Base-by-base conservation (phyloP, 2,888 invertebrate genomes). In the Nomada flava region DNA sequence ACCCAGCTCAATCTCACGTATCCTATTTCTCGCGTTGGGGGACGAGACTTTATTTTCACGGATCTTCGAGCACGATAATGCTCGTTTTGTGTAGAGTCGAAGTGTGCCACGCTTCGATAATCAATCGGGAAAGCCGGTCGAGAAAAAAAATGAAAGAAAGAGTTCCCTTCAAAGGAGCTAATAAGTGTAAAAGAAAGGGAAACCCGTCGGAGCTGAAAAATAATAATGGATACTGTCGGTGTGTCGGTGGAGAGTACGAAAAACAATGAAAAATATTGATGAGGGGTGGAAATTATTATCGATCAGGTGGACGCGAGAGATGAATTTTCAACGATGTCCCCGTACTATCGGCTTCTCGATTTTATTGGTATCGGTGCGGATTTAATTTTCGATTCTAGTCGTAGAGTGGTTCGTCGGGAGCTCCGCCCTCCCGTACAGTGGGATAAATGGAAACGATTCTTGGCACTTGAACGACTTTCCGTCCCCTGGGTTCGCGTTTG, bases 1-100 rank as follows among this genome's bases (percentile, higher is more conserved):
- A 20, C 42, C 53, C 36, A 50, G 67, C 55, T 79, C 79, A 70
- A 82, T 82, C 70, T 83, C 81, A 50, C 70, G 57, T 52, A 59
- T 77, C 62, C 44, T 64, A 64, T 57, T 78, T 76, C 67, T n/a
- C 65, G 55, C 60, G 73, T 15, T 57, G 18, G 53, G 42, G 76
- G 64, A 77, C 57, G 75, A 71, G 75, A 81, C 68, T 68, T 84
- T 86, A 84, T 86, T 84, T 86, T 82, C 82, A 84, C 68, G 79
- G 79, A 69, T 82, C 70, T 53, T 47, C 73, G 74, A 76, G 44
- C 76, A 81, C 64, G 80, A 77, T 79, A 71, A 84, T 75, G 59
- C 75, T 52, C 26, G 65, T 62, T 71, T 52, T 13, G 13, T 5
- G 26, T 20, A 44, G 50, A 55, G 20, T 50, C 7, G 53, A 15